Conservation (phyloP, 2,888 invertebrate species). For the Ptilodon capucinus region DNA sequence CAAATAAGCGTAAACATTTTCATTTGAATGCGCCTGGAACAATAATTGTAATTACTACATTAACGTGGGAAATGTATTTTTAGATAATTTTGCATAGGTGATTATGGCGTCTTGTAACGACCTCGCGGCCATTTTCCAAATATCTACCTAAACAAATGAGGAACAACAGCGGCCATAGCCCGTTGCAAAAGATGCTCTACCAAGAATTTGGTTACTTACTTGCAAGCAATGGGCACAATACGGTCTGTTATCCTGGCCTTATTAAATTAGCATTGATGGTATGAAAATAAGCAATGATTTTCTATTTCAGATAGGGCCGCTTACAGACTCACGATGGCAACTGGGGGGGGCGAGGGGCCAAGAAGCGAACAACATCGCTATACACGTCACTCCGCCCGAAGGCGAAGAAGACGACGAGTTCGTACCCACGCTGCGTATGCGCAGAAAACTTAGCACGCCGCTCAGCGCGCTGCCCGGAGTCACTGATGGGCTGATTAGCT, state of each 20-base stretch:
- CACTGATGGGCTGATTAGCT: conserved; percentile 47
- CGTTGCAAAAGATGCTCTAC: no score
- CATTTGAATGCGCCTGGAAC: not conserved
- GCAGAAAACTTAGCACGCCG: conserved; percentile 72
- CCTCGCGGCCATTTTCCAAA: not conserved
- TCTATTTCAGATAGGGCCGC: conserved; percentile 70
- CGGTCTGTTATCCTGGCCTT: no score
- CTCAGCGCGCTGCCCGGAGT: conserved; percentile 57
- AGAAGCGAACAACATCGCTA: conserved; percentile 65
- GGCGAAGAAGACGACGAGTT: conserved; percentile 72
- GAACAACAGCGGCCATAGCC: not conserved
- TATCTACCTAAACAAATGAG: not conserved
- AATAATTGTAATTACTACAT: not conserved
- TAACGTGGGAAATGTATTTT: not conserved
- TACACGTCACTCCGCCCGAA: conserved; percentile 76
- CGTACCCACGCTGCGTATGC: conserved; percentile 57
- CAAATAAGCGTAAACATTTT: not conserved
- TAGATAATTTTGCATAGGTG: not conserved
- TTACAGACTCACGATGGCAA: conserved; percentile 65
- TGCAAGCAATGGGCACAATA: no score
- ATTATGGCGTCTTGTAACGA: not conserved
- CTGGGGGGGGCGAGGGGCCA: conserved; percentile 43
- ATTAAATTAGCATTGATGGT: no score
- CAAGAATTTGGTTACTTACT: no score
- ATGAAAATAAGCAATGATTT: no score